phyloP scores from a whole-genome alignment of 2,113 vertebrate genomes.

The Callocephalon fimbriatum region DNA sequence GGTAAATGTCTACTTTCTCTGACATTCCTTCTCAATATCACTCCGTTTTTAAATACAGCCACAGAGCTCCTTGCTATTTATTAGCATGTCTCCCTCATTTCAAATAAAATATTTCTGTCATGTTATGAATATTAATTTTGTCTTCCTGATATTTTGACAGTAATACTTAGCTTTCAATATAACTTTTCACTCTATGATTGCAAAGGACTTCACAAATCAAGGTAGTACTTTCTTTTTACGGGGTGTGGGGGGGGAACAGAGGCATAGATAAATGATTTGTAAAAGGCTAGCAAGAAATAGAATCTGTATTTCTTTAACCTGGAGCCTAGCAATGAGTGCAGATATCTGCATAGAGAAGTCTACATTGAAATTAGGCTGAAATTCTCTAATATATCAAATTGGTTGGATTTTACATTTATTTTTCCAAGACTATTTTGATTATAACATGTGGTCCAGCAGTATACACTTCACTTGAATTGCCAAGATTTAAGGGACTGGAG shows the following conservation, averaged over 20 bases:
- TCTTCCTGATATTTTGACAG: slow-evolving; percentile 35
- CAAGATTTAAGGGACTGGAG: not conserved
- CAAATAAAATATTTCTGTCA: slow-evolving; percentile 25
- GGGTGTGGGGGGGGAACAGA: not conserved
- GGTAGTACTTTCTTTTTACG: not conserved
- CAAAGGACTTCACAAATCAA: not conserved
- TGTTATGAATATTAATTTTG: slow-evolving; percentile 22
- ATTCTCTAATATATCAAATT: not conserved
- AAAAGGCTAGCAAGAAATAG: not conserved
- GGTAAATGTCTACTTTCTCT: not conserved
- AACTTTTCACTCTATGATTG: not conserved
- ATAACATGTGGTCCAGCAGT: not conserved
- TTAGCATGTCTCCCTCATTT: not conserved
- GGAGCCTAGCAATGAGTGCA: not conserved
- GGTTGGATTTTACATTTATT: not conserved
- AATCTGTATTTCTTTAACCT: not conserved
- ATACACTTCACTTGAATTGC: not conserved
- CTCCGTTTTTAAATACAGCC: not conserved
- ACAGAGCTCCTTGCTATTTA: not conserved
- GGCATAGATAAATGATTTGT: not conserved
- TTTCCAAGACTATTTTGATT: not conserved
- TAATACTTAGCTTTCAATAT: slow-evolving; percentile 21
- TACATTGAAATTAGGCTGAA: not conserved
- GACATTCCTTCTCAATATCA: not conserved
- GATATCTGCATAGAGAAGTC: not conserved